These are phyloP conservation scores for Cantharis flavilabris DNA, from an alignment of 2,888 invertebrate species.

Conservation along the genomic window DNA sequence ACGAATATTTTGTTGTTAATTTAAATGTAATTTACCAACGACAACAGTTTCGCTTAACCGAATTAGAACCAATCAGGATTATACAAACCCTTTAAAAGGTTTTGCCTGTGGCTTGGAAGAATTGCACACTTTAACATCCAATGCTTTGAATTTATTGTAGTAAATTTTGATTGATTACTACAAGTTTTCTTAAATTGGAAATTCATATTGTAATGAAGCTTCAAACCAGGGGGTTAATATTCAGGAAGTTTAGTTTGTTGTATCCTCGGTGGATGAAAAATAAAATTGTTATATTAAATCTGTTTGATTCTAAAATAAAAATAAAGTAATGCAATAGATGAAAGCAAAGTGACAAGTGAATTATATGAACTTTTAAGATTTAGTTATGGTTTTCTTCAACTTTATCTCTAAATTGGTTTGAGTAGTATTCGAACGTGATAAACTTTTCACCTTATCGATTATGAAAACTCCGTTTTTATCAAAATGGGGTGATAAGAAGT, in stretches of 20 bases:
- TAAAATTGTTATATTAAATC: neutral
- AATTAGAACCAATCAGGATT: too few relatives aligned
- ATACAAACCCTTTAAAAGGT: too few relatives aligned
- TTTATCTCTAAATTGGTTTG: neutral
- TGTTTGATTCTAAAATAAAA: neutral
- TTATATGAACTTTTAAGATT: neutral
- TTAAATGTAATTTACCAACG: too few relatives aligned
- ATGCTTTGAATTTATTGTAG: neutral
- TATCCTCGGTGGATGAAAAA: neutral
- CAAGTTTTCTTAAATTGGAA: neutral
- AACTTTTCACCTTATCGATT: neutral
- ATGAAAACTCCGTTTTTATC: neutral
- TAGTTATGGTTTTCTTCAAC: neutral
- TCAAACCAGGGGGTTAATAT: neutral
- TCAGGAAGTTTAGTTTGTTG: too few relatives aligned
- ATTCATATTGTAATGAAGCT: neutral
- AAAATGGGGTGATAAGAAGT: neutral
- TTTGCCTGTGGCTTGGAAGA: too few relatives aligned
- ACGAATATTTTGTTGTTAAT: too few relatives aligned
- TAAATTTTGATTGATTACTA: neutral
- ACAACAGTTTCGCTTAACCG: too few relatives aligned
- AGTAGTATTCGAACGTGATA: neutral
- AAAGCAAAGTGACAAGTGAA: neutral
- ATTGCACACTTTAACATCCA: too few relatives aligned
- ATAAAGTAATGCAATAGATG: neutral